phyloP scores from a whole-genome alignment of 1,140 invertebrate species.

The Temnothorax curvispinosus region DNA sequence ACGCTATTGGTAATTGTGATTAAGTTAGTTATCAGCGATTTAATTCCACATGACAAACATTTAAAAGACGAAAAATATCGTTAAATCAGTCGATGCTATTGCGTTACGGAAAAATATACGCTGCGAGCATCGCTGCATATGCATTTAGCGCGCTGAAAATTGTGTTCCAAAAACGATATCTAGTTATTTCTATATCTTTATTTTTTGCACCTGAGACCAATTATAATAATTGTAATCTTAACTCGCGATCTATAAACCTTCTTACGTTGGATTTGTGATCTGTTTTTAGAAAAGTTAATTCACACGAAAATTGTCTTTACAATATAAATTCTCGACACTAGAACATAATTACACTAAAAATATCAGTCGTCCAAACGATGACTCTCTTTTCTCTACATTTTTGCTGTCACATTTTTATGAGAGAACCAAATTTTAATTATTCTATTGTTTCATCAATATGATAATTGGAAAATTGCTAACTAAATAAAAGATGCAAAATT shows the following conservation, averaged over 20 bases:
- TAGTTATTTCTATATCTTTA: not conserved
- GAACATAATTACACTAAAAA: not conserved
- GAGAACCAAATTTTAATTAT: not conserved
- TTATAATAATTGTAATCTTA: constrained; percentile 39
- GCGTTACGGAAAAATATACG: constrained; percentile 1
- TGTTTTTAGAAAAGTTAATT: not conserved
- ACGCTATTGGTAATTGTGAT: constrained; percentile 10
- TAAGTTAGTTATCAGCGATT: not conserved
- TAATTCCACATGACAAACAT: constrained; percentile 12
- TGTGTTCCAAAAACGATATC: constrained; percentile 53
- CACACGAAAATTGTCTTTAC: not conserved
- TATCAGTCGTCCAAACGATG: not conserved
- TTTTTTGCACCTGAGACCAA: constrained; percentile 33
- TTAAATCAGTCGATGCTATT: constrained; percentile 35
- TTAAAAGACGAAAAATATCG: constrained; percentile 6
- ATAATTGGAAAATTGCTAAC: not conserved
- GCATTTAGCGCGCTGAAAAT: constrained; percentile 59
- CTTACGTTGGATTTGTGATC: not conserved
- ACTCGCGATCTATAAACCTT: not conserved
- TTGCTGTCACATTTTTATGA: not conserved
- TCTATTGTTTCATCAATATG: not conserved
- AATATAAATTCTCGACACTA: not conserved
- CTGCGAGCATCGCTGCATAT: not conserved
- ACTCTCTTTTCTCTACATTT: not conserved
- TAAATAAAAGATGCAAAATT: not conserved